Evolutionary conservation across 2,113 vertebrate genomes (phyloP).

Genomic region (Larimichthys crocea): DNA sequence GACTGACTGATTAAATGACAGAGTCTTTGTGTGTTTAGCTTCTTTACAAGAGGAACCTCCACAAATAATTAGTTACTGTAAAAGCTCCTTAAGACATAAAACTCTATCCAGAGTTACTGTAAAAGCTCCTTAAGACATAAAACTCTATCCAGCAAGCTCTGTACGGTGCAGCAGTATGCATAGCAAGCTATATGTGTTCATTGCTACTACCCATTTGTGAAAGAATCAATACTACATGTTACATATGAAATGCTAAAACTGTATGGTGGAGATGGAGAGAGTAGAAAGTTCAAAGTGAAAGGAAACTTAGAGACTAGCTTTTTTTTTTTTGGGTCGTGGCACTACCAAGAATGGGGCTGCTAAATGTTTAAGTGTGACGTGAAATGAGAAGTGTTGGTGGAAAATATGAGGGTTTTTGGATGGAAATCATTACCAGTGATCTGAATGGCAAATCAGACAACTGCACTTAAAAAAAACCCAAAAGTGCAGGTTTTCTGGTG

Average conservation of each 20-base stretch:
- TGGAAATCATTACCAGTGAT: slow-evolving; percentile 23
- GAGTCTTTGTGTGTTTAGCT: background rate
- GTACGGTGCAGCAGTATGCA: background rate
- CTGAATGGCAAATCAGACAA: slow-evolving; percentile 61
- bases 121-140: too few relatives aligned
- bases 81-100: background rate
- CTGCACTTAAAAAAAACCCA: slow-evolving; percentile 38
- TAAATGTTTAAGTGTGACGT: slow-evolving; percentile 7
- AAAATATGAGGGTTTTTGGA: slow-evolving; percentile 34
- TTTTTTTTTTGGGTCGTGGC: background rate
- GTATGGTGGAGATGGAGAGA: background rate
- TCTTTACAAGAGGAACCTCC: background rate
- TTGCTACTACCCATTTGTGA: background rate
- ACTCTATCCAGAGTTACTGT: too few relatives aligned
- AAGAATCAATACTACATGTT: background rate
- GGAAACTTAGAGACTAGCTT: slow-evolving; percentile 20
- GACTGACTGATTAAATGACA: slow-evolving; percentile 33
- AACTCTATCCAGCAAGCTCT: background rate
- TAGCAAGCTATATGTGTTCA: background rate
- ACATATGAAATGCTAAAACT: background rate
- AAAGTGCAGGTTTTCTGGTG: slow-evolving; percentile 44
- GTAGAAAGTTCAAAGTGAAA: background rate
- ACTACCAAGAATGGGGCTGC: background rate
- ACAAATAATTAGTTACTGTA: background rate
- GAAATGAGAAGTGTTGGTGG: slow-evolving; percentile 16